These are phyloP conservation scores for Hyposoter dolosus DNA, from an alignment of 2,888 invertebrate genomes.

Conservation along the genomic window DNA sequence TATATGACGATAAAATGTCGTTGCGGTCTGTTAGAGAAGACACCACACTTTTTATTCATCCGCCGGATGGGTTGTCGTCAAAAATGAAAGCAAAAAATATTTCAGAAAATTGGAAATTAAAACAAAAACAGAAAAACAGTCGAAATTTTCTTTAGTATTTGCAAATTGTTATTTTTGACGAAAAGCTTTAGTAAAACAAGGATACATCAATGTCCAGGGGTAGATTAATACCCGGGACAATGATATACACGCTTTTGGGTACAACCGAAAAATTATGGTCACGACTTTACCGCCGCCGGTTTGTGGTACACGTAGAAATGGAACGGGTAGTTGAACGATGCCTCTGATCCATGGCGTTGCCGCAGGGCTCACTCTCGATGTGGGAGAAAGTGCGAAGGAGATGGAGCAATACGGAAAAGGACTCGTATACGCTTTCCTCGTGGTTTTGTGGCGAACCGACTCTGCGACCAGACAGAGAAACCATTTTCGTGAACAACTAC, in stretches of 20 bases:
- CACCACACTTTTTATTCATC: background rate
- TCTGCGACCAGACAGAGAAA: conserved; percentile 53
- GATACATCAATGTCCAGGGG: conserved; percentile 14
- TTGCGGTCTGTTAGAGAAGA: conserved; percentile 26
- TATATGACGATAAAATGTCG: conserved; percentile 28
- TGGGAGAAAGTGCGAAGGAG: conserved; percentile 23
- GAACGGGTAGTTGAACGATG: conserved; percentile 44
- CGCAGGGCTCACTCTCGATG: conserved; percentile 16
- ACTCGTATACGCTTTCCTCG: conserved; percentile 36
- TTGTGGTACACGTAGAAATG: conserved; percentile 51
- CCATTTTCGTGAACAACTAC: conserved; percentile 50
- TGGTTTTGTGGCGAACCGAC: conserved; percentile 63
- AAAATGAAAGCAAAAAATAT: too few relatives aligned
- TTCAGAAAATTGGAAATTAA: too few relatives aligned
- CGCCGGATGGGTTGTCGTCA: background rate
- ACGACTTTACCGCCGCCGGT: conserved; percentile 49
- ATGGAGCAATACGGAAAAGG: conserved; percentile 5
- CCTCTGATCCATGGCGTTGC: conserved; percentile 51
- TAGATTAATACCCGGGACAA: conserved; percentile 31
- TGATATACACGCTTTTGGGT: background rate
- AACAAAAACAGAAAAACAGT: too few relatives aligned
- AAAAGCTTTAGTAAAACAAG: conserved; percentile 5
- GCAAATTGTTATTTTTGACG: conserved; percentile 5
- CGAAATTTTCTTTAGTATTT: too few relatives aligned
- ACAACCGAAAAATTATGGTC: conserved; percentile 58